Evolutionary conservation across 2,113 vertebrate genomes (phyloP), one percentile per base, ranked within the genome.

Genomic region (Ophiodon elongatus): DNA sequence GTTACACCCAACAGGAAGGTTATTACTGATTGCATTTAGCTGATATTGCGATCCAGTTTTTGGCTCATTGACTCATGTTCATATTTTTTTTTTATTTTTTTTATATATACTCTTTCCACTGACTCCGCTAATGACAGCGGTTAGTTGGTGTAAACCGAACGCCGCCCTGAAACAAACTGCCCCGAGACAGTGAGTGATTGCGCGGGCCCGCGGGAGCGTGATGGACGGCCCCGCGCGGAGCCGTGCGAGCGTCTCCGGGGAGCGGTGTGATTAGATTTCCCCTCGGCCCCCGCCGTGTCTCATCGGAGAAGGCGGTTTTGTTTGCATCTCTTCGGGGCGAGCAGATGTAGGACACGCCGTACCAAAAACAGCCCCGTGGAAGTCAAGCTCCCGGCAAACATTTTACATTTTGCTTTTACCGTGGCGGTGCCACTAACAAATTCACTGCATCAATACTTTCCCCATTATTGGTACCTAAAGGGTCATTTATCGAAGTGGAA

Each of bases 261-360:
- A 88, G 9, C 4, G n/a, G 21, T 52, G 76, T 82, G 84, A 92
- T 86, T 90, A 84, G 84, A 90, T 82, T 50, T 90, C 86, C 43
- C 85, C 21, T 65, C 37, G 47, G 90, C 69, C 85, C 85, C 71
- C 52, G 35, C 87, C 68, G 56, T 1, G 76, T 84, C 90, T 84
- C 91, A 74, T 0, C 14, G 72, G 90, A 81, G 73, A 78, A 23
- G 31, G 41, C 13, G 0, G 4, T 19, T 8, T n/a, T 90, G 83
- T 91, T 86, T 90, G 50, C 43, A 37, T 77, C 43, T 29, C 57
- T 31, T 4, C 23, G 71, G 4, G 4, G 50, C 70, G 10, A 35
- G 62, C 19, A 76, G 14, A 35, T 4, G 29, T 29, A 33, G 29
- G 33, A 64, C 47, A 35, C 27, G 7, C 33, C 10, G 4, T 8